Percentiles rank a stretch among this genome's conserved stretches.
Conservation (phyloP, 2,797 vertebrate genomes). For the Phataginus tetradactyla region DNA sequence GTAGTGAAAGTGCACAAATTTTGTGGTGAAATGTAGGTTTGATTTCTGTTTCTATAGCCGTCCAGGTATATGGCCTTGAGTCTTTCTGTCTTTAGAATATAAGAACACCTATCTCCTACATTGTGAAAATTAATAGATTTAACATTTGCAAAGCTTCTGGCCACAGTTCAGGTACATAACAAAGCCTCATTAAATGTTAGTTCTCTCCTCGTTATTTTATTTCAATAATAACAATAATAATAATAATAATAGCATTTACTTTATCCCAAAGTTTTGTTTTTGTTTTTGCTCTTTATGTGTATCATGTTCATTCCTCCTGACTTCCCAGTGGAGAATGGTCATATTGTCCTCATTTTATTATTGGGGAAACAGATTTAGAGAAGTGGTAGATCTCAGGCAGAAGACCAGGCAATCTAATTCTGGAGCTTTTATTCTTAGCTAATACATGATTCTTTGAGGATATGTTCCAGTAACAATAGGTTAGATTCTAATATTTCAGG, state of each 20-base stretch:
- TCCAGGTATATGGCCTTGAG: constrained; percentile 80
- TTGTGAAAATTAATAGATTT: background rate
- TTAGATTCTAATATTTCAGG: background rate
- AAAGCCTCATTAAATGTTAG: background rate
- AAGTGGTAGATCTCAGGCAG: background rate
- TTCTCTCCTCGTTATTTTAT: background rate
- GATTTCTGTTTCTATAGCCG: background rate
- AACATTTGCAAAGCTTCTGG: background rate
- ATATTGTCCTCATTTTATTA: background rate
- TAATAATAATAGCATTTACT: background rate
- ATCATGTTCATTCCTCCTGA: background rate
- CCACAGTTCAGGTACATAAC: background rate
- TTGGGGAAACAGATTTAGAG: background rate
- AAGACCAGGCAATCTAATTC: background rate
- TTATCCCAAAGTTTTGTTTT: background rate
- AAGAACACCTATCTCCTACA: background rate
- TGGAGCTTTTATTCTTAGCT: background rate
- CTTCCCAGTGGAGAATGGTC: background rate
- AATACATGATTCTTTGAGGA: background rate
- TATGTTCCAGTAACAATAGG: background rate
- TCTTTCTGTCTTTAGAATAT: constrained; percentile 90
- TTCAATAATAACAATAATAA: background rate
- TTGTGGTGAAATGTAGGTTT: background rate
- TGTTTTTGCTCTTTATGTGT: background rate
- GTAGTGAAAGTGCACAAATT: background rate